Evolutionary conservation across 1,140 invertebrate species (phyloP), one percentile per base, ranked within the genome.

Genomic region (Rhyacophila brunnea): DNA sequence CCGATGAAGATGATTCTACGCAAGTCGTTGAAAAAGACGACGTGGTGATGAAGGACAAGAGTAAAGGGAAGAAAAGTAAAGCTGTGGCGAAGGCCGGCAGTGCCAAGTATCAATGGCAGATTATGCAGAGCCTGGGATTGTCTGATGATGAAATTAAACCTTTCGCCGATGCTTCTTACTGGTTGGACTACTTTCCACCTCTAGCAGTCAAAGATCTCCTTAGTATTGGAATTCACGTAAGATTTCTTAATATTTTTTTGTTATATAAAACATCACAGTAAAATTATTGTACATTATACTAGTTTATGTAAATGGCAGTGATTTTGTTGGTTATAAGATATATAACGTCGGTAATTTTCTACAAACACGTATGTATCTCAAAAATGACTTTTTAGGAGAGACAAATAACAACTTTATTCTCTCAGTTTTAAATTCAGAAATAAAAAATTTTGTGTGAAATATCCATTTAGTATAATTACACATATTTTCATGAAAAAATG

Each of bases 31-130:
- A 81, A 43, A 74, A 77, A 9, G 78, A 77, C 55, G 84, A 87
- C 69, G 70, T 86, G 64, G 72, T 89, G 28, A 83, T 91, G 17
- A 93, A 92, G 75, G 94, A 99, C 74, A 99, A 99, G 77, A 89
- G 91, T 55, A 99, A 99, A 81, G 93, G 95, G 14, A 99, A 98
- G 75, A 99, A 99, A 86, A 98, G 94, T 73, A 99, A 99, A 82
- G 92, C 91, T n/a, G 83, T 88, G 1, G 96, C 97, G 1, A 99
- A 99, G 80, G 79, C 89, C 10, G 93, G 90, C 0, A 68, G 78
- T 6, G 85, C 88, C 0, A 98, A 96, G 74, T 99, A 92, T 72
- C 98, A 99, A 71, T 99, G 97, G 97, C 90, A 99, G 74, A 99
- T 99, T 46, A 99, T 99, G 98, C 80, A 90, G 71, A 90, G 90